A percentile compares a stretch with the other conserved stretches of the same genome.
Evolutionary conservation across 2,888 invertebrate species (phyloP).

Genomic region (Limulus polyphemus): DNA sequence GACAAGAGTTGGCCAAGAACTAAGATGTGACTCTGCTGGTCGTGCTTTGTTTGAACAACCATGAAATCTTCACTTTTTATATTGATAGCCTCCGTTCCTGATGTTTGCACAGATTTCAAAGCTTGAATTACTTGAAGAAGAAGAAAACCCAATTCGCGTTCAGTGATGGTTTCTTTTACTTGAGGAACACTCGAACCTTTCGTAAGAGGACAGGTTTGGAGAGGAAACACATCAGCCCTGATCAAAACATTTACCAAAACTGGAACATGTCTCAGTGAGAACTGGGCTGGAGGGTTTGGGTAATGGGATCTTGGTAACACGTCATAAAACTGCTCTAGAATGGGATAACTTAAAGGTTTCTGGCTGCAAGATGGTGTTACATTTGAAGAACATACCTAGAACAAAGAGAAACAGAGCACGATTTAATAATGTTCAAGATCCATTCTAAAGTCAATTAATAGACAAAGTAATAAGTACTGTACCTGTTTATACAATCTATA

Average conservation of each 20-base stretch:
- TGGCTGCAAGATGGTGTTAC: too few species aligned
- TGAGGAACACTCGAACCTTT: not conserved
- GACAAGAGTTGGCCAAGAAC: conserved; percentile 13
- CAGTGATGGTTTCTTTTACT: conserved; percentile 11
- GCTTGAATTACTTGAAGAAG: conserved; percentile 68
- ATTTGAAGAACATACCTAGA: too few species aligned
- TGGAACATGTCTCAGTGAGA: conserved; percentile 3
- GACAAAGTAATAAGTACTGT: too few species aligned
- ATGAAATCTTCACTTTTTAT: conserved; percentile 57
- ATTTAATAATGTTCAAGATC: too few species aligned
- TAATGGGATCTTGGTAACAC: not conserved
- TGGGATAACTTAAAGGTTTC: too few species aligned
- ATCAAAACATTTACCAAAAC: conserved; percentile 8
- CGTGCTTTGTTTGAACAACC: conserved; percentile 36
- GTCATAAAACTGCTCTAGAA: too few species aligned
- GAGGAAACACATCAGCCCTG: not conserved
- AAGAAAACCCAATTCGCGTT: conserved; percentile 55
- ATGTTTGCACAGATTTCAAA: conserved; percentile 64
- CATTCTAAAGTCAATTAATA: too few species aligned
- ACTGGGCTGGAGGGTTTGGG: conserved; percentile 5
- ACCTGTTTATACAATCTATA: too few species aligned
- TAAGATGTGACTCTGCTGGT: conserved; percentile 11
- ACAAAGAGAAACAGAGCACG: too few species aligned
- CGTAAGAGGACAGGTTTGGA: not conserved
- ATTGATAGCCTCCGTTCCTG: conserved; percentile 66